These are phyloP conservation scores for Troilus luridus DNA, from an alignment of 2,888 invertebrate species.

Conservation along the genomic window DNA sequence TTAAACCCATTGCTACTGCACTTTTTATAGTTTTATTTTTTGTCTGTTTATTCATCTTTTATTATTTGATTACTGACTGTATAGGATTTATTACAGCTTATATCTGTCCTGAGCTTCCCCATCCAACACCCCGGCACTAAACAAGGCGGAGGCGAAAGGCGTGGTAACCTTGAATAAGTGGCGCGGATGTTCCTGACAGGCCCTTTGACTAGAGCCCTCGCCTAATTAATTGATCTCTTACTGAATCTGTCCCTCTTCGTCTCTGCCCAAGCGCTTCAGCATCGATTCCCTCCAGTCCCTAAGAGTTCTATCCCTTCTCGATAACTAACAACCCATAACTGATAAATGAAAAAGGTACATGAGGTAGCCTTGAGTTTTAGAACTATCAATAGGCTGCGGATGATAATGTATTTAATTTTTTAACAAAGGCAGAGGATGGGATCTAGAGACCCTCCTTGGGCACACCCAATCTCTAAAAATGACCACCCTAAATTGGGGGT, in stretches of 20 bases:
- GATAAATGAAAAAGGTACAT: no score
- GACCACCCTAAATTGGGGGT: no score
- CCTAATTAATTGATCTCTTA: conserved; percentile 36
- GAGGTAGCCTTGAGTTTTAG: neutral
- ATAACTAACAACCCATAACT: neutral
- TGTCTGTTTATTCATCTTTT: no score
- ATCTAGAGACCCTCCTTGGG: no score
- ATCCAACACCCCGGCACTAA: neutral
- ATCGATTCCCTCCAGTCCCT: neutral
- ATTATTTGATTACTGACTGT: neutral
- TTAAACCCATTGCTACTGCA: no score
- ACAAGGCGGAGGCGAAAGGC: neutral
- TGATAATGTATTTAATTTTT: no score
- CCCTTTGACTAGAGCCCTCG: neutral
- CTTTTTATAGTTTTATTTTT: no score
- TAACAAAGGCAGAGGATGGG: no score
- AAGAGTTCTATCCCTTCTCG: neutral
- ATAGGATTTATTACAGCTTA: no score
- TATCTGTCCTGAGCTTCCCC: neutral
- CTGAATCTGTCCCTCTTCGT: conserved; percentile 3
- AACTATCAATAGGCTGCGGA: neutral
- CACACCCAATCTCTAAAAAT: no score
- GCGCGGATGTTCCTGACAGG: neutral
- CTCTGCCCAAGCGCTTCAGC: neutral
- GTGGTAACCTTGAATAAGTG: neutral